These are phyloP conservation scores for Holcopasites calliopsidis DNA, from an alignment of 1,140 invertebrate species.

Conservation along the genomic window DNA sequence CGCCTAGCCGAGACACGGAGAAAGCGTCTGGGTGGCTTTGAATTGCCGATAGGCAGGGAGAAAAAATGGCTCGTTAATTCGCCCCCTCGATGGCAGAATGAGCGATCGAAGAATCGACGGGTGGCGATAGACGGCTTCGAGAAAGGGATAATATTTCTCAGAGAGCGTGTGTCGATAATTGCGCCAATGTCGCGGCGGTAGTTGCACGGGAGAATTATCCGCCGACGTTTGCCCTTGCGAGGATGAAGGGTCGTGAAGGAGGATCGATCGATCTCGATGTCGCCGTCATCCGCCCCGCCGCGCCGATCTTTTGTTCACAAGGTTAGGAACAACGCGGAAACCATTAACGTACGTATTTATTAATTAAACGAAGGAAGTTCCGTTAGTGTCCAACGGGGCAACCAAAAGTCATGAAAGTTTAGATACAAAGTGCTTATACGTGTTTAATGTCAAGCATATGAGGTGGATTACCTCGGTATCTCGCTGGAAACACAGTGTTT, in stretches of 20 bases:
- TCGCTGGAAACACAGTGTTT: too few relatives aligned
- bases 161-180: conserved; percentile 34
- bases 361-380: too few relatives aligned
- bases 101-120: conserved; percentile 3
- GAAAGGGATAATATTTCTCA: conserved; percentile 39
- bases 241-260: not conserved
- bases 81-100: conserved; percentile 24
- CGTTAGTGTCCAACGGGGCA: too few relatives aligned
- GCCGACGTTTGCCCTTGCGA: not conserved
- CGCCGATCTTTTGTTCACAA: conserved; percentile 8
- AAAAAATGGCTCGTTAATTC: conserved; percentile 45
- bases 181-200: conserved; percentile 28
- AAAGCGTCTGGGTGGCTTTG: conserved; percentile 18
- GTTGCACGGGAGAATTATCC: conserved; percentile 41
- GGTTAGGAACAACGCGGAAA: conserved; percentile 2
- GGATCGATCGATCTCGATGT: not conserved
- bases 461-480: too few relatives aligned
- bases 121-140: conserved; percentile 6
- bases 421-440: too few relatives aligned
- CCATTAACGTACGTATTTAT: too few relatives aligned
- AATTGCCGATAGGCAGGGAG: conserved; percentile 2
- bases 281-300: not conserved
- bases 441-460: too few relatives aligned
- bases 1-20: not conserved
- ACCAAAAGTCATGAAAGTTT: too few relatives aligned